Evolutionary conservation across 2,113 vertebrate species (phyloP).

Genomic region (Entomyzon cyanotis): DNA sequence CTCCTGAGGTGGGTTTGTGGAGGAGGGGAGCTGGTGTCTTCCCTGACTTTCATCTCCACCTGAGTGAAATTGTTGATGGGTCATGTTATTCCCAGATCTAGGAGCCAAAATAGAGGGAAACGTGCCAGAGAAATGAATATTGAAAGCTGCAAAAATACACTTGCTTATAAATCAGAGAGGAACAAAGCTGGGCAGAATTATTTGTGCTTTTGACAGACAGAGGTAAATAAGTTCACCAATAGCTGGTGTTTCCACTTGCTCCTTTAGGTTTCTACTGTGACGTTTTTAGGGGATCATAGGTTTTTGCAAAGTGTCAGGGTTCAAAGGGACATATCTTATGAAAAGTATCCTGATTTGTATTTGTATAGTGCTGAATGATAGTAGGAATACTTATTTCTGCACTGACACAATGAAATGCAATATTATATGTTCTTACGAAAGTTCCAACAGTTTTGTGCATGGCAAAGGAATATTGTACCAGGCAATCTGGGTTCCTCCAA

Average conservation of each 20-base stretch:
- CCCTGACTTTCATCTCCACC: neutral
- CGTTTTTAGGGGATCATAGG: neutral
- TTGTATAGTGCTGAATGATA: neutral
- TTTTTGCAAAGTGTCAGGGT: neutral
- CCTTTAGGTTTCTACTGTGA: neutral
- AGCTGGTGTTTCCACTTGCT: neutral
- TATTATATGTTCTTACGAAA: neutral
- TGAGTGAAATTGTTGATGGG: neutral
- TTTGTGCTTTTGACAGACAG: neutral
- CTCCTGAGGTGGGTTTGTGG: neutral
- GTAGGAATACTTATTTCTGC: neutral
- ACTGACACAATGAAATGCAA: neutral
- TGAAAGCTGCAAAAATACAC: neutral
- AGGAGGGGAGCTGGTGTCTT: neutral
- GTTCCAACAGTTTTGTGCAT: neutral
- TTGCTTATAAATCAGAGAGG: neutral
- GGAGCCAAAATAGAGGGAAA: neutral
- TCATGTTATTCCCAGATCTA: neutral
- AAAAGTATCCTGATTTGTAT: neutral
- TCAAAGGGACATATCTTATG: neutral
- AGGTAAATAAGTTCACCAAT: neutral
- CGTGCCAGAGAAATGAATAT: neutral
- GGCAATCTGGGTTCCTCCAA: neutral
- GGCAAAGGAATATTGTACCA: neutral
- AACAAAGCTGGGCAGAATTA: neutral